Evolutionary conservation across 1,140 invertebrate genomes (phyloP).

Genomic region (Bombus huntii): DNA sequence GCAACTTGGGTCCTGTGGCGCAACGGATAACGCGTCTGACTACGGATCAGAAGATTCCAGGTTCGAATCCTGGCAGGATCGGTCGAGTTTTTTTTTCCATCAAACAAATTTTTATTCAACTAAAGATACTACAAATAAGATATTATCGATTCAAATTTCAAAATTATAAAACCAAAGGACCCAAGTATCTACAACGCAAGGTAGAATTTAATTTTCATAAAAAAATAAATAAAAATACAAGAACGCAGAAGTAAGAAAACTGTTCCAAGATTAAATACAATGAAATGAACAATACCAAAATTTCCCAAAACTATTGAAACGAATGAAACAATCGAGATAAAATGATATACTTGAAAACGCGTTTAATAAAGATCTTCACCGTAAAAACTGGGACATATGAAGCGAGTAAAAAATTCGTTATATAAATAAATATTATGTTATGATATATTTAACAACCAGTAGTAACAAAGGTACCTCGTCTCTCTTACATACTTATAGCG

Average conservation of each 20-base stretch:
- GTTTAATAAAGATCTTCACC: too few relatives aligned
- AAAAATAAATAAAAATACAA: too few relatives aligned
- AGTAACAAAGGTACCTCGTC: conserved; percentile 76
- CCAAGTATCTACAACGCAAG: too few relatives aligned
- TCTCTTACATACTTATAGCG: conserved; percentile 71
- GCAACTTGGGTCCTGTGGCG: conserved; percentile 88
- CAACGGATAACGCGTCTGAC: conserved; percentile 96
- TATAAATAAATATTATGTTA: conserved; percentile 75
- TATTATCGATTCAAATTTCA: background rate
- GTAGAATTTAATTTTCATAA: too few relatives aligned
- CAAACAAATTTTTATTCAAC: background rate
- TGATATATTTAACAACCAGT: conserved; percentile 79
- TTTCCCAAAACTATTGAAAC: too few relatives aligned
- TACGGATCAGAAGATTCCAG: conserved; percentile 96
- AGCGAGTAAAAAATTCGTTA: conserved; percentile 37
- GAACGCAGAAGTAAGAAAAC: too few relatives aligned
- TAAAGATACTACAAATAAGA: fast-evolving
- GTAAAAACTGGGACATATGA: background rate
- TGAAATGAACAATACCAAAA: too few relatives aligned
- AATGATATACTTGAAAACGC: too few relatives aligned
- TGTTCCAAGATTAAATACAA: too few relatives aligned
- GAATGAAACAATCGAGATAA: too few relatives aligned
- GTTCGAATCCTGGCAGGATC: conserved; percentile 95
- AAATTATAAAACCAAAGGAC: background rate
- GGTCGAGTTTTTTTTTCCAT: conserved; percentile 72